Evolutionary conservation across 2,113 vertebrate genomes (phyloP).

Genomic region (Atrichornis clamosus): DNA sequence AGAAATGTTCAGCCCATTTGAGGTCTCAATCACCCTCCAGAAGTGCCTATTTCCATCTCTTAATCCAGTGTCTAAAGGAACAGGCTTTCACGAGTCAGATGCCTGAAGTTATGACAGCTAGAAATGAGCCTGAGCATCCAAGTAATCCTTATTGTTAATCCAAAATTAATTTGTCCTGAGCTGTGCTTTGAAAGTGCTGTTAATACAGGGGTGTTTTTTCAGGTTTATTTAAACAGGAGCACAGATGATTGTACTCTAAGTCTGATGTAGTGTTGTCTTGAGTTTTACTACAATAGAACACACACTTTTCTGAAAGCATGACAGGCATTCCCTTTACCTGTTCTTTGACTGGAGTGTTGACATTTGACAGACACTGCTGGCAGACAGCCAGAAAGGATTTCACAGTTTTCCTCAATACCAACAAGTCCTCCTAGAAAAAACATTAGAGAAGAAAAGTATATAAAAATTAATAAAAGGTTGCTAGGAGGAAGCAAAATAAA

Average conservation of each 20-base stretch:
- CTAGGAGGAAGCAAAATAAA: background rate
- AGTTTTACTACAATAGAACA: background rate
- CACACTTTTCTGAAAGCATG: background rate
- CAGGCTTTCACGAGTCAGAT: background rate
- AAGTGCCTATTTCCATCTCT: background rate
- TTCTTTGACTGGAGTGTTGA: constrained; percentile 97
- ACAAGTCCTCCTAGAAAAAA: constrained; percentile 88
- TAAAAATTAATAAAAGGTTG: background rate
- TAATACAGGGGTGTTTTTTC: background rate
- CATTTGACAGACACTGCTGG: constrained; percentile 98
- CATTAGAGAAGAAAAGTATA: background rate
- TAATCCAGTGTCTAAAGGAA: background rate
- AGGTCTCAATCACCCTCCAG: background rate
- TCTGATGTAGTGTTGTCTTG: background rate
- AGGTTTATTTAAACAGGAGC: background rate
- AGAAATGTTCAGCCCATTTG: background rate
- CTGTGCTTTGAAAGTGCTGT: background rate
- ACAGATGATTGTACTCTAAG: background rate
- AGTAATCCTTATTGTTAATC: background rate
- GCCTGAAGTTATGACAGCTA: background rate
- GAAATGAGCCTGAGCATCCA: background rate
- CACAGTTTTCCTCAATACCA: constrained; percentile 94
- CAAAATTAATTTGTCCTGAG: background rate
- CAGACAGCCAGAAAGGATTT: constrained; percentile 98
- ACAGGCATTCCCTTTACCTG: constrained; percentile 79